A percentile compares a stretch with the other conserved stretches of the same genome.
These are phyloP conservation scores for Patella vulgata DNA, from an alignment of 1,140 invertebrate species.

Conservation along the genomic window DNA sequence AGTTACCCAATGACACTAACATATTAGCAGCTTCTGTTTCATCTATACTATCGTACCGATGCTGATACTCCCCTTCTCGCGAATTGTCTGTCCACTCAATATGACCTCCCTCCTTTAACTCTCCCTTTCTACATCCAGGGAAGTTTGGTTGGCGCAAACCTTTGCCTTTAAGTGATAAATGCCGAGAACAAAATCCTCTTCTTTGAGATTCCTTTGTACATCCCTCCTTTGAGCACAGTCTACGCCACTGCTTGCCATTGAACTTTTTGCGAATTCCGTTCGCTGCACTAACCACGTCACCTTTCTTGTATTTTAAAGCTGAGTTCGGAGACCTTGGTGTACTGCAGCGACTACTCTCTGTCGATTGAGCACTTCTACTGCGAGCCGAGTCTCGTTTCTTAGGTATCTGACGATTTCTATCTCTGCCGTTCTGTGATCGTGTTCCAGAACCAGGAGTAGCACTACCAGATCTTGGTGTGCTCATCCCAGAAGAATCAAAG, in stretches of 20 bases:
- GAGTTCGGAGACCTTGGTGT: conserved; percentile 70
- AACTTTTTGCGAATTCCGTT: conserved; percentile 98
- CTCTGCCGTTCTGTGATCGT: conserved; percentile 47
- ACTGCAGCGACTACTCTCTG: conserved; percentile 61
- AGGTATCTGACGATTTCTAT: conserved; percentile 45
- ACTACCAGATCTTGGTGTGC: conserved; percentile 62
- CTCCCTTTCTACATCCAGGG: conserved; percentile 56
- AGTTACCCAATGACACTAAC: conserved; percentile 92
- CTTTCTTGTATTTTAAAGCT: conserved; percentile 96
- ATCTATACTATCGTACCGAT: conserved; percentile 79
- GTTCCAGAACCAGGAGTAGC: conserved; percentile 68
- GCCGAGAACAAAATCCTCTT: conserved; percentile 93
- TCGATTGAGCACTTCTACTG: conserved; percentile 63
- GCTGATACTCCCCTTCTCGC: conserved; percentile 81
- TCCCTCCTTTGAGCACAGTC: conserved; percentile 92
- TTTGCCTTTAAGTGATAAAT: conserved; percentile 88
- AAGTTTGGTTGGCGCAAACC: conserved; percentile 46
- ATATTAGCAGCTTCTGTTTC: conserved; percentile 97
- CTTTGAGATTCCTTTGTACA: conserved; percentile 99
- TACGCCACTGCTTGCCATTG: conserved; percentile 98
- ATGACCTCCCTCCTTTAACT: conserved; percentile 66
- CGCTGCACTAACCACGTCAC: conserved; percentile 95
- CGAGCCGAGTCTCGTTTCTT: conserved; percentile 58
- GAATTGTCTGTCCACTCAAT: conserved; percentile 90
- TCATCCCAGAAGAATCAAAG: conserved; percentile 59